Percentiles rank a stretch among this genome's conserved stretches.
Conservation (phyloP, 2,888 invertebrate species). For the Labia minor region DNA sequence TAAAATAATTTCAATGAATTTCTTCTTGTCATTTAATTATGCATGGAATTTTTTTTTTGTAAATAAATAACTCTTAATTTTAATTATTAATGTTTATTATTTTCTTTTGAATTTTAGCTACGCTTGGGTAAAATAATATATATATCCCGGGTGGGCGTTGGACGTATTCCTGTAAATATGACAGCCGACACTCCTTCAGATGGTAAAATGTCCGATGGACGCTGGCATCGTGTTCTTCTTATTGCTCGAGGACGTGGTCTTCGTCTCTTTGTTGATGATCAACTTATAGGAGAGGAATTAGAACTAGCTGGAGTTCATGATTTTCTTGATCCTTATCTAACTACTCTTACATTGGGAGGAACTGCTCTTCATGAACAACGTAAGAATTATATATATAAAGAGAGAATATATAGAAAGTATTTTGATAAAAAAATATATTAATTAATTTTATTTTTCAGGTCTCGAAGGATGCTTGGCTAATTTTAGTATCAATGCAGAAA, state of each 20-base stretch:
- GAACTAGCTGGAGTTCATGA: slow-evolving; percentile 81
- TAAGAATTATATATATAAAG: not conserved
- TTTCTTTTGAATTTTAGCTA: slow-evolving; percentile 37
- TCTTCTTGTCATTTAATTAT: slow-evolving; percentile 19
- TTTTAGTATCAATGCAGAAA: slow-evolving; percentile 77
- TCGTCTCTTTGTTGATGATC: slow-evolving; percentile 58
- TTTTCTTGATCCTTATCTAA: slow-evolving; percentile 82
- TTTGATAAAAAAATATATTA: not conserved
- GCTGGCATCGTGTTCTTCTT: slow-evolving; percentile 81
- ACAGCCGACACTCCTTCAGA: slow-evolving; percentile 35
- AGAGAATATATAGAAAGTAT: not conserved
- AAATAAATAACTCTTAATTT: no score
- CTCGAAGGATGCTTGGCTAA: slow-evolving; percentile 87
- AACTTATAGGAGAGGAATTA: slow-evolving; percentile 68
- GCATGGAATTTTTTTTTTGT: slow-evolving; percentile 1
- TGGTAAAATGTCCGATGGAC: slow-evolving; percentile 57
- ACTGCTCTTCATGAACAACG: not conserved
- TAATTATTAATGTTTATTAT: not conserved
- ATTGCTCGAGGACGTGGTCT: slow-evolving; percentile 58
- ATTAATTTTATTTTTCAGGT: slow-evolving; percentile 33
- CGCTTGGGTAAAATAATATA: slow-evolving; percentile 66
- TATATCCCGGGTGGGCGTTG: slow-evolving; percentile 60
- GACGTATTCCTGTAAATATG: slow-evolving; percentile 63
- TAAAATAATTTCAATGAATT: no score
- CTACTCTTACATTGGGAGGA: slow-evolving; percentile 69